These are phyloP conservation scores for Rhagium mordax DNA, from an alignment of 2,888 invertebrate species.

Conservation along the genomic window DNA sequence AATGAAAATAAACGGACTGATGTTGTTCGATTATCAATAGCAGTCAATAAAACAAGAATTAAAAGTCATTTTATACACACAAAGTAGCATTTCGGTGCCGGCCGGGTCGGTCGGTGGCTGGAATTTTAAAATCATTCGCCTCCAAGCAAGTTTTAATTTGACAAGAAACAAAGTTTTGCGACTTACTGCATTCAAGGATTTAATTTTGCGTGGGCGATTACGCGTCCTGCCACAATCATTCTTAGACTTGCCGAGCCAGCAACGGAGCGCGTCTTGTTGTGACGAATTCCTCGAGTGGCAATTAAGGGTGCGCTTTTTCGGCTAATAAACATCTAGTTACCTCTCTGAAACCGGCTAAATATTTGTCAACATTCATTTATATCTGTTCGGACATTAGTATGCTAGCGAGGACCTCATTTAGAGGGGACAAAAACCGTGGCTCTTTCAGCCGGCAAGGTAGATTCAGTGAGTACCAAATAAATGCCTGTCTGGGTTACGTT, in stretches of 20 bases:
- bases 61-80: neutral
- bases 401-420: conserved; percentile 57
- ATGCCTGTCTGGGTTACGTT: conserved; percentile 61
- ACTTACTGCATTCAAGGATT: too few relatives aligned
- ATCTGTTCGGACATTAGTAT: conserved; percentile 58
- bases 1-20: neutral
- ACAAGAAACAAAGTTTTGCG: too few relatives aligned
- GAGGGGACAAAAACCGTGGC: conserved; percentile 52
- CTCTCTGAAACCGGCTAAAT: conserved; percentile 58
- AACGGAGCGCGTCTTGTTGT: conserved; percentile 45
- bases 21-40: neutral
- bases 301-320: conserved; percentile 55
- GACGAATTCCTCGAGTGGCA: conserved; percentile 54
- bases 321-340: conserved; percentile 59
- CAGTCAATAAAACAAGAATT: neutral
- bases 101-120: neutral
- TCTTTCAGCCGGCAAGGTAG: conserved; percentile 41
- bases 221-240: neutral
- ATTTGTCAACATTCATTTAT: conserved; percentile 62
- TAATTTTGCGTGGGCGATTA: too few relatives aligned
- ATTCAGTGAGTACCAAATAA: conserved; percentile 47
- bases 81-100: neutral
- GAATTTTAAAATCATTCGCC: neutral
- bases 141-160: too few relatives aligned
- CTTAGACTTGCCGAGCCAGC: neutral